Percentiles rank a stretch among this genome's conserved stretches.
Evolutionary conservation across 1,140 invertebrate genomes (phyloP).

Genomic region (Micrasema minimum): DNA sequence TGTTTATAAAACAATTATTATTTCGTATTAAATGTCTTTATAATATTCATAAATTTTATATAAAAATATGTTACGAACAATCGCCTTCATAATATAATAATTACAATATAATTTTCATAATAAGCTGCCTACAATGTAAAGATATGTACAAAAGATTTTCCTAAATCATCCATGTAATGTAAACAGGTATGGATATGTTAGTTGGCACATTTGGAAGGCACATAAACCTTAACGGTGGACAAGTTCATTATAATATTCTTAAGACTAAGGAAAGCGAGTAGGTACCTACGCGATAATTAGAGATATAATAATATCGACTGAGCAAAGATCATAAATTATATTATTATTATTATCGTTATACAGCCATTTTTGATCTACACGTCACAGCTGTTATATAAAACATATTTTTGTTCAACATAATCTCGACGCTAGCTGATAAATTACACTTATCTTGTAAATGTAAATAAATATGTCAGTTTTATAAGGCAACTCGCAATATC

Average conservation of each 20-base stretch:
- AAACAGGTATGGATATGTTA: conserved; percentile 3
- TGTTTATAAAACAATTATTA: conserved; percentile 46
- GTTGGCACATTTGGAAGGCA: conserved; percentile 52
- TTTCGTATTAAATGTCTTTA: conserved; percentile 47
- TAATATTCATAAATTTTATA: conserved; percentile 49
- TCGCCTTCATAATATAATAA: conserved; percentile 39
- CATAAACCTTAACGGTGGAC: conserved; percentile 49
- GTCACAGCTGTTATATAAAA: conserved; percentile 19
- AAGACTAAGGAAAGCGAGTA: conserved; percentile 30
- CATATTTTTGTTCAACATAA: conserved; percentile 1
- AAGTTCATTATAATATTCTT: conserved; percentile 8
- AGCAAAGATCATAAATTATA: conserved; percentile 45
- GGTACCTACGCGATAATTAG: conserved; percentile 3
- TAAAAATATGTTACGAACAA: conserved; percentile 46
- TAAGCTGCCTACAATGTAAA: conserved; percentile 45
- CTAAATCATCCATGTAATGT: conserved; percentile 9
- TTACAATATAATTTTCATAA: conserved; percentile 19
- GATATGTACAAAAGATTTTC: conserved; percentile 42
- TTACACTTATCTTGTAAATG: not conserved
- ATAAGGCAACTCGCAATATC: conserved; percentile 20
- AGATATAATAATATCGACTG: conserved; percentile 32
- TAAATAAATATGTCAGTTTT: not conserved
- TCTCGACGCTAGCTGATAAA: conserved; percentile 7
- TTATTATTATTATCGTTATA: conserved; percentile 12
- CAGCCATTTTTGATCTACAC: conserved; percentile 27